Evolutionary conservation across 2,888 invertebrate genomes (phyloP).

Genomic region (Clanis bilineata): DNA sequence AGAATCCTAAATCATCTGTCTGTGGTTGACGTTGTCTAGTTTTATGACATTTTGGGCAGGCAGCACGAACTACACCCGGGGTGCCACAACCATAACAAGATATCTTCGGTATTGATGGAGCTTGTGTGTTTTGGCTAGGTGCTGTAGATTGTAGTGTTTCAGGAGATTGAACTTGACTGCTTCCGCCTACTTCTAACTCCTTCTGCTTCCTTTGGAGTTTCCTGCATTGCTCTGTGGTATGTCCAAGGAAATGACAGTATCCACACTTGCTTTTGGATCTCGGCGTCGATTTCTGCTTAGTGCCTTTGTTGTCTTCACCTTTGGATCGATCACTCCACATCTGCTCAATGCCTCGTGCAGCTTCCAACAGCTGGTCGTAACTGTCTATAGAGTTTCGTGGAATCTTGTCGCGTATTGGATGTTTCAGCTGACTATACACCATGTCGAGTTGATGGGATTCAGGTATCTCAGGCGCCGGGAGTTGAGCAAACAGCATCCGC

Average conservation of each 20-base stretch:
- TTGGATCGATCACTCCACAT: neutral
- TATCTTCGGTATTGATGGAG: neutral
- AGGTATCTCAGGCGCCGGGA: constrained; percentile 6
- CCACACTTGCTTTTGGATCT: constrained; percentile 12
- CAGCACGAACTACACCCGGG: no score
- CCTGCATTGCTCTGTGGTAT: no score
- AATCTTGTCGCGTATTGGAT: constrained; percentile 15
- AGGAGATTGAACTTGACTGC: no score
- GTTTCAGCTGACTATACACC: constrained; percentile 17
- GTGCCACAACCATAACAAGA: no score
- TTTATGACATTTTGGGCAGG: no score
- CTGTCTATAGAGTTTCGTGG: constrained; percentile 1
- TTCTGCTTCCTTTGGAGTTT: no score
- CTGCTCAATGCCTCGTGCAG: constrained; percentile 1
- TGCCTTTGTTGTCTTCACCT: neutral
- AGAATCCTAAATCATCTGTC: constrained; percentile 16
- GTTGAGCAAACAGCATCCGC: constrained; percentile 13
- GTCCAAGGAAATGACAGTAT: constrained; percentile 7
- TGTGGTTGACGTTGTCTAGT: no score
- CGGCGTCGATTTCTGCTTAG: neutral
- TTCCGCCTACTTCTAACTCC: no score
- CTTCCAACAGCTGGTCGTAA: constrained; percentile 12
- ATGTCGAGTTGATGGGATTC: constrained; percentile 17
- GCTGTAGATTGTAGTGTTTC: no score
- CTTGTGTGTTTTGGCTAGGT: no score